Evolutionary conservation across 2,888 invertebrate species (phyloP).

Genomic region (Nomada flava): DNA sequence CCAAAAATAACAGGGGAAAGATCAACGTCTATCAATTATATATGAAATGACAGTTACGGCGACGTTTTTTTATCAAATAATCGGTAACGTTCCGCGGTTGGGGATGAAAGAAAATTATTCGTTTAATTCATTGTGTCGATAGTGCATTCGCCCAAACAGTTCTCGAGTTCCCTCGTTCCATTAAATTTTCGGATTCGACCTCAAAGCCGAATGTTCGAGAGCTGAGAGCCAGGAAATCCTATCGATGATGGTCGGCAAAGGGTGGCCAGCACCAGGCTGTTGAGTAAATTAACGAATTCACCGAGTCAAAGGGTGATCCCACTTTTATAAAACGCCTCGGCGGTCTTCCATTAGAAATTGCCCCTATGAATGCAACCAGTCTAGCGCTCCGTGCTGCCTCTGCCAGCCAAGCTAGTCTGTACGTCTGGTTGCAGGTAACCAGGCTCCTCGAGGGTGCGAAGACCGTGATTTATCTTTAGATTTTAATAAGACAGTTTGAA

Average conservation of each 20-base stretch:
- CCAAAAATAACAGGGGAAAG: no score
- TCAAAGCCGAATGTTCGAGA: slow-evolving; percentile 21
- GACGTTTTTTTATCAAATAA: slow-evolving; percentile 19
- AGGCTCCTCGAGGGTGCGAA: not conserved
- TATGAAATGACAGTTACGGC: not conserved
- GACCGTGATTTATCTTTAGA: not conserved
- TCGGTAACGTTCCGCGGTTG: not conserved
- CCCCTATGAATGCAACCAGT: not conserved
- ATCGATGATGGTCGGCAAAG: slow-evolving; percentile 6
- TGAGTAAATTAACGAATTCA: slow-evolving; percentile 31
- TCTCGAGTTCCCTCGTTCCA: slow-evolving; percentile 20
- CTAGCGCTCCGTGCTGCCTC: no score
- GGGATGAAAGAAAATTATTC: slow-evolving; percentile 36
- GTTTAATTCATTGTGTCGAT: slow-evolving; percentile 20
- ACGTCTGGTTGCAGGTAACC: not conserved
- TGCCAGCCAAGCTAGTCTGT: not conserved
- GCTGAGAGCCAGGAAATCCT: not conserved
- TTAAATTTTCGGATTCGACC: slow-evolving; percentile 45
- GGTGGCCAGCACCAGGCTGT: not conserved
- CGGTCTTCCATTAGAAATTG: not conserved
- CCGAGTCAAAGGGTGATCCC: slow-evolving; percentile 10
- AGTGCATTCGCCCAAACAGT: slow-evolving; percentile 22
- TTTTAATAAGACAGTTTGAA: not conserved
- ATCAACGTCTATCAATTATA: not conserved
- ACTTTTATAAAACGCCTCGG: slow-evolving; percentile 13